phyloP scores from a whole-genome alignment of 2,797 vertebrate species.

The Anguilla anguilla region DNA sequence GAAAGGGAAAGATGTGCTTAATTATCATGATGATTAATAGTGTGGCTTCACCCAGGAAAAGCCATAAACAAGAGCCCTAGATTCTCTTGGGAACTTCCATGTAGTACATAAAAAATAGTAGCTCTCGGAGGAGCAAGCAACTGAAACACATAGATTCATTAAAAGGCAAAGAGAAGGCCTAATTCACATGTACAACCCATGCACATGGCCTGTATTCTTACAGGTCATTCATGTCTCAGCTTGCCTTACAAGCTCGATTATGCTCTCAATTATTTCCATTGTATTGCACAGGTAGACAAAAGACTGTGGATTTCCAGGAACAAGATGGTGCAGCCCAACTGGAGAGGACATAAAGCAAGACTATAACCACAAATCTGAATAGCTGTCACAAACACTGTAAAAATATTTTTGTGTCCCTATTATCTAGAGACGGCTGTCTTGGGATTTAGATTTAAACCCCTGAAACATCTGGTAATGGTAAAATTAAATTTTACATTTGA shows the following conservation, averaged over 20 bases:
- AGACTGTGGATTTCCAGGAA: background rate
- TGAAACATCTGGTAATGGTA: background rate
- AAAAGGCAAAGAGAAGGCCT: background rate
- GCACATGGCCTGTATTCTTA: background rate
- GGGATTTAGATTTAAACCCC: background rate
- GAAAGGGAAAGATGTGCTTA: background rate
- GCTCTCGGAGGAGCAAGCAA: conserved; percentile 5
- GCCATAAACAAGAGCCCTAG: background rate
- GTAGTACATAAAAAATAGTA: background rate
- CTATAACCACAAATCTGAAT: background rate
- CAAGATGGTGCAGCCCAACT: background rate
- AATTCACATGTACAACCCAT: background rate
- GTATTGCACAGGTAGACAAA: background rate
- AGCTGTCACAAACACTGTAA: background rate
- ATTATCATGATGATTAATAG: background rate
- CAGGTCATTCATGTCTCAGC: background rate
- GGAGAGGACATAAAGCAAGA: background rate
- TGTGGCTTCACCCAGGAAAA: background rate
- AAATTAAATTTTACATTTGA: background rate
- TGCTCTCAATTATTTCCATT: background rate
- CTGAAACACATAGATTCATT: background rate
- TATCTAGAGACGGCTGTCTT: background rate
- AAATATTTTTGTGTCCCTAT: background rate
- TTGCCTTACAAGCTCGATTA: background rate
- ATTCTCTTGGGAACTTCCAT: conserved; percentile 5